Conservation (phyloP, 2,888 invertebrate genomes). For the Strigamia maritima region DNA sequence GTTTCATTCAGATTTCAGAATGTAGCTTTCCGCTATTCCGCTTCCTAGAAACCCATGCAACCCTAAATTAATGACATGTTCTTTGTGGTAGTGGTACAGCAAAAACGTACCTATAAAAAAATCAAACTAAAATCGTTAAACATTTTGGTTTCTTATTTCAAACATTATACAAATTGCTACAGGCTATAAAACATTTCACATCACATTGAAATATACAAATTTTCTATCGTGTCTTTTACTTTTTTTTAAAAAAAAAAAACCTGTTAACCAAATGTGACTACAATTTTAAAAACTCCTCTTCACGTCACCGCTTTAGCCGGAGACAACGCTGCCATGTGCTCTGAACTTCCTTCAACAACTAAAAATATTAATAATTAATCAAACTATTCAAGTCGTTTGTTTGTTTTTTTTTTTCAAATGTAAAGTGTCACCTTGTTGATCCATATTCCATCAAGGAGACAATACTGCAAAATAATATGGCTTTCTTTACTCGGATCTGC, state of each 20-base stretch:
- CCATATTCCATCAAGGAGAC: slow-evolving; percentile 47
- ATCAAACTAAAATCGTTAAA: not conserved
- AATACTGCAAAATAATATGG: slow-evolving; percentile 46
- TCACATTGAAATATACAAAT: not conserved
- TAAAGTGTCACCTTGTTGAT: slow-evolving; percentile 45
- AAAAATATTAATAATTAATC: too few relatives aligned
- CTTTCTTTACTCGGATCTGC: slow-evolving; percentile 46
- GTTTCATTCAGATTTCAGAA: too few relatives aligned
- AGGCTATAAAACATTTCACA: not conserved
- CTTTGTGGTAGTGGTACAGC: too few relatives aligned
- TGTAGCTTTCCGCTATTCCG: too few relatives aligned
- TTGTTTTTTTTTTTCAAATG: too few relatives aligned
- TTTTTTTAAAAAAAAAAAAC: not conserved
- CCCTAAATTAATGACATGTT: too few relatives aligned
- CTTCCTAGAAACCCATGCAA: too few relatives aligned
- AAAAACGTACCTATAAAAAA: too few relatives aligned
- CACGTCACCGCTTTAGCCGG: not conserved
- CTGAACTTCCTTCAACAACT: not conserved
- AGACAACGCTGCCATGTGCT: slow-evolving; percentile 11
- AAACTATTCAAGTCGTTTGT: too few relatives aligned
- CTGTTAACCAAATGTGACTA: not conserved
- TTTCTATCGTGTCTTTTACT: not conserved
- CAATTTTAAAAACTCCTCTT: not conserved
- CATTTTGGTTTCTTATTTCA: not conserved
- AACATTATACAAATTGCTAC: not conserved